Evolutionary conservation across 2,797 vertebrate genomes (phyloP).

Genomic region (Alcedo atthis): DNA sequence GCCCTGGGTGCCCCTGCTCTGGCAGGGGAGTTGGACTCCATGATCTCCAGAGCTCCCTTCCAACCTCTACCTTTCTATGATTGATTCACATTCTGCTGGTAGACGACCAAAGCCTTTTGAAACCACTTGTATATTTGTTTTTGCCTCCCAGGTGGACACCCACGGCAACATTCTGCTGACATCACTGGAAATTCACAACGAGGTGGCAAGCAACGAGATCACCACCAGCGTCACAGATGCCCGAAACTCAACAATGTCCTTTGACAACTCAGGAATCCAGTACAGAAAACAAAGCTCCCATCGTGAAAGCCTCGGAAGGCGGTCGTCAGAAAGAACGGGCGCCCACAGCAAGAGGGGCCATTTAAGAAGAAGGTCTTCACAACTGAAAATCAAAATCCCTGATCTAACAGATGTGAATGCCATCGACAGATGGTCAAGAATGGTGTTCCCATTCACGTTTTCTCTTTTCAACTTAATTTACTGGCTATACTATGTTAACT

Average conservation of each 20-base stretch:
- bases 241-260: constrained; percentile 91
- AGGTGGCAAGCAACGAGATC: constrained; percentile 90
- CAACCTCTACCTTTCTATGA: too few species aligned
- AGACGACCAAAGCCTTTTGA: neutral
- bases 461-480: constrained; percentile 98
- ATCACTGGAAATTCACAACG: constrained; percentile 97
- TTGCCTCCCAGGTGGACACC: constrained; percentile 86
- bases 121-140: neutral
- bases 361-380: constrained; percentile 92
- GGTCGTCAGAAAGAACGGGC: constrained; percentile 83
- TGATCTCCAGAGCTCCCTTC: too few species aligned
- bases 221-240: constrained; percentile 86
- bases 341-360: constrained; percentile 86
- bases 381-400: constrained; percentile 98
- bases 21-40: too few species aligned
- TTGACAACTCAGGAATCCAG: constrained; percentile 93
- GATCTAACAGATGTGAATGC: constrained; percentile 97
- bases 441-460: constrained; percentile 95
- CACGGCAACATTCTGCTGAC: constrained; percentile 95
- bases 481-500: constrained; percentile 99
- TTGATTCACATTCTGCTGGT: neutral
- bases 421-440: constrained; percentile 97
- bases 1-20: too few species aligned
- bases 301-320: constrained; percentile 82
- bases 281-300: constrained; percentile 89